Conservation (phyloP, 2,888 invertebrate genomes). For the Sthenelais limicola region DNA sequence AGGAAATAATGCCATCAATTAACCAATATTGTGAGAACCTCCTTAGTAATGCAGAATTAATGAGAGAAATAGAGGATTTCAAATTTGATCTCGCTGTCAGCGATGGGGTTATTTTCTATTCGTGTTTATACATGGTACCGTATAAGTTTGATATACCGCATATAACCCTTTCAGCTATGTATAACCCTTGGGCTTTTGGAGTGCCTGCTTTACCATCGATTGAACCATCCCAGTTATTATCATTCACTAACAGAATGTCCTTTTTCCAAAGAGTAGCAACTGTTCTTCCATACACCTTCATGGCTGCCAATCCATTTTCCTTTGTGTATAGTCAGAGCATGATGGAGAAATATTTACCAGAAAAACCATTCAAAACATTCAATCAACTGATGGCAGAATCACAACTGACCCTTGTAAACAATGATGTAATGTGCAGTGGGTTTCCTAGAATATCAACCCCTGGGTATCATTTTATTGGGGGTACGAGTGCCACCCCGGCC, state of each 20-base stretch:
- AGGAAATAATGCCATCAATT: too few relatives aligned
- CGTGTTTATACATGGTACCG: too few relatives aligned
- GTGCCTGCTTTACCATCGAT: too few relatives aligned
- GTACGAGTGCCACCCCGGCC: background rate
- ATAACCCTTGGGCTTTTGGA: too few relatives aligned
- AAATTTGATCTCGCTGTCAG: too few relatives aligned
- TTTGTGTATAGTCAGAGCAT: background rate
- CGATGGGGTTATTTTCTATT: too few relatives aligned
- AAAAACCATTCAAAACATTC: conserved; percentile 10
- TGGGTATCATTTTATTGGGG: conserved; percentile 5
- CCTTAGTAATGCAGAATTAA: too few relatives aligned
- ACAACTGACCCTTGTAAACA: background rate
- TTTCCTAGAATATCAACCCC: conserved; percentile 7
- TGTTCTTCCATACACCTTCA: background rate
- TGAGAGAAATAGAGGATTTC: too few relatives aligned
- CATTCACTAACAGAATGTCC: background rate
- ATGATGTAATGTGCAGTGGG: conserved; percentile 14
- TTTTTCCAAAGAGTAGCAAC: background rate
- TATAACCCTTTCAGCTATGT: too few relatives aligned
- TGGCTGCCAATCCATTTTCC: background rate
- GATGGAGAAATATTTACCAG: background rate
- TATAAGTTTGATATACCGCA: too few relatives aligned
- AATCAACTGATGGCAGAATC: background rate
- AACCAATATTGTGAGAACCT: too few relatives aligned
- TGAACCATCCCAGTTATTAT: conserved; percentile 5